Percentiles rank a stretch among this genome's conserved stretches.
These are phyloP conservation scores for Colletes collaris DNA, from an alignment of 2,888 invertebrate genomes.

Conservation along the genomic window DNA sequence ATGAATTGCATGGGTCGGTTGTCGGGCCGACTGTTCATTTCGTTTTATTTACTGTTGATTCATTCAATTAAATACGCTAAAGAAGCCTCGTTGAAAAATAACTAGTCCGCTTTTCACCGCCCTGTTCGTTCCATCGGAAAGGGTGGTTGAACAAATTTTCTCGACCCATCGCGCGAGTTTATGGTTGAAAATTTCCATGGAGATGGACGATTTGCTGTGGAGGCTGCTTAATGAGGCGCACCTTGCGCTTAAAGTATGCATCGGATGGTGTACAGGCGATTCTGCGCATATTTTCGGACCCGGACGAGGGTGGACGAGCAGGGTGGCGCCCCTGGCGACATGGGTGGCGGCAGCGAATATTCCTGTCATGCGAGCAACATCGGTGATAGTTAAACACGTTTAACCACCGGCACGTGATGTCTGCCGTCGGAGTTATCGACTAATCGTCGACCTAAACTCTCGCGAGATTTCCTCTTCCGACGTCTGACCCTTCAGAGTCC, in stretches of 20 bases:
- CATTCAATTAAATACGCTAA: background rate
- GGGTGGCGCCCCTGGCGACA: conserved; percentile 53
- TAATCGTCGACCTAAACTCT: conserved; percentile 60
- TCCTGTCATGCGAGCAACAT: conserved; percentile 78
- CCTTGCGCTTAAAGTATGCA: conserved; percentile 55
- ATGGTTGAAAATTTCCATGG: too few relatives aligned
- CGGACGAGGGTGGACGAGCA: conserved; percentile 37
- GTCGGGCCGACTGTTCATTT: background rate
- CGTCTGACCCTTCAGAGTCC: background rate
- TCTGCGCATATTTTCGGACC: conserved; percentile 52
- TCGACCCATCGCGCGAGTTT: too few relatives aligned
- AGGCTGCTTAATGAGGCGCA: conserved; percentile 51
- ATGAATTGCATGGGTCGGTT: conserved; percentile 6
- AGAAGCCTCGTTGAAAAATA: too few relatives aligned
- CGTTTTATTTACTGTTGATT: background rate
- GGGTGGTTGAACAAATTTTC: too few relatives aligned
- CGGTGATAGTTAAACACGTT: conserved; percentile 80
- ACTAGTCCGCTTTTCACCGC: too few relatives aligned
- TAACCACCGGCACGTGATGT: conserved; percentile 76
- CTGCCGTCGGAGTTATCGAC: conserved; percentile 60
- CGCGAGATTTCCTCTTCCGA: conserved; percentile 18
- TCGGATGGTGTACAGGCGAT: conserved; percentile 43
- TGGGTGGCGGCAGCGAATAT: conserved; percentile 79
- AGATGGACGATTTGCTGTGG: conserved; percentile 29
- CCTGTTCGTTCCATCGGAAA: too few relatives aligned